Evolutionary conservation across 2,888 invertebrate species (phyloP).

Genomic region (Piscicola geometra): DNA sequence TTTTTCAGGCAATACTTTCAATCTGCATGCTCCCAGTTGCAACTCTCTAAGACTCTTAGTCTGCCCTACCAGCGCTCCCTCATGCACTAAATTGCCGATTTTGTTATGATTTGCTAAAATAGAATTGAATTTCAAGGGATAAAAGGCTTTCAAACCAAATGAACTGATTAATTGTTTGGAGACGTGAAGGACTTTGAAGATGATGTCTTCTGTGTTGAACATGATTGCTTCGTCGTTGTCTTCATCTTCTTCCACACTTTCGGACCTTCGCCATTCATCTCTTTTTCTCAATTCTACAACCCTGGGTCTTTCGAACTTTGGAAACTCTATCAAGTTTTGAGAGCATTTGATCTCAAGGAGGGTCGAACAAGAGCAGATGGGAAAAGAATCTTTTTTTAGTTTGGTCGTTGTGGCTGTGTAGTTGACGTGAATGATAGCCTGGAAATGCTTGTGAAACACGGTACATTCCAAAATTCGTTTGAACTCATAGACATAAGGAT

Average conservation of each 20-base stretch:
- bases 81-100: conserved; percentile 35
- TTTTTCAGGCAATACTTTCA: conserved; percentile 35
- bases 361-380: conserved; percentile 15
- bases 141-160: conserved; percentile 24
- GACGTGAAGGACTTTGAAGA: conserved; percentile 23
- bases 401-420: neutral
- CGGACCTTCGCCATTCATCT: neutral
- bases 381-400: neutral
- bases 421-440: neutral
- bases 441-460: neutral
- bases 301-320: conserved; percentile 5
- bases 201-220: neutral
- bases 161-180: conserved; percentile 21
- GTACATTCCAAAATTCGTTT: neutral
- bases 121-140: neutral
- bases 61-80: conserved; percentile 39
- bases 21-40: conserved; percentile 38
- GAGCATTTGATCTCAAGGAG: conserved; percentile 26
- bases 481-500: neutral
- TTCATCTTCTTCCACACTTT: neutral
- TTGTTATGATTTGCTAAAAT: conserved; percentile 30
- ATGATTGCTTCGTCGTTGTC: neutral
- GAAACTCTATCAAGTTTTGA: conserved; percentile 20
- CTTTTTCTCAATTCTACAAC: neutral
- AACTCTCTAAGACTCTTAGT: conserved; percentile 40